These are phyloP conservation scores for Enteromius viviparus DNA, from an alignment of 2,797 vertebrate genomes.

Conservation along the genomic window DNA sequence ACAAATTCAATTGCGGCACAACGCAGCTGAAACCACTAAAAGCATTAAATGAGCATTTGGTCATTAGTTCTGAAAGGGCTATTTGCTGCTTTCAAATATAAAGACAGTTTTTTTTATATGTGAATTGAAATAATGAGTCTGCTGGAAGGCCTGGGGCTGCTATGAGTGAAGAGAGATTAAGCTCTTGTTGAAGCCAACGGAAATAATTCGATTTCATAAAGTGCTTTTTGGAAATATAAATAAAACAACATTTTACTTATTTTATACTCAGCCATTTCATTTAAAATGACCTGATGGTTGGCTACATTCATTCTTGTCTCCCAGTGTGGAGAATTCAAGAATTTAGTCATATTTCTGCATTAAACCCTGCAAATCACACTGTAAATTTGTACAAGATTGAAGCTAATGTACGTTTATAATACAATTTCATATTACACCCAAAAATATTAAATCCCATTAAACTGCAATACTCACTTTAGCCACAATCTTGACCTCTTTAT, in stretches of 20 bases:
- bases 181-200: conserved; percentile 13
- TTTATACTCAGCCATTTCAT: conserved; percentile 8
- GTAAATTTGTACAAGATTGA: neutral
- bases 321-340: neutral
- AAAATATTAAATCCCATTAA: neutral
- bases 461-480: conserved; percentile 88
- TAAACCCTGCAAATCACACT: neutral
- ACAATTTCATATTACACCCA: neutral
- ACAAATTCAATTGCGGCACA: conserved; percentile 22
- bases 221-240: conserved; percentile 39
- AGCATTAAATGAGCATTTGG: conserved; percentile 26
- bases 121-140: neutral
- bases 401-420: neutral
- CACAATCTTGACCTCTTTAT: conserved; percentile 97
- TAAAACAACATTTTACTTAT: conserved; percentile 27
- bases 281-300: conserved; percentile 6
- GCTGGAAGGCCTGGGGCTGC: neutral
- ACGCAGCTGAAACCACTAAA: conserved; percentile 28
- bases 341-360: neutral
- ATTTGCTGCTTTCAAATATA: conserved; percentile 27
- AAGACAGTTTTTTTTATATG: conserved; percentile 24
- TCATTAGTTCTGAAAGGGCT: conserved; percentile 21
- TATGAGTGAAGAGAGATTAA: neutral
- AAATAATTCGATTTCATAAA: conserved; percentile 37
- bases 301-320: neutral